Base-by-base conservation (phyloP, 2,113 vertebrate genomes). In the Ciconia maguari region DNA sequence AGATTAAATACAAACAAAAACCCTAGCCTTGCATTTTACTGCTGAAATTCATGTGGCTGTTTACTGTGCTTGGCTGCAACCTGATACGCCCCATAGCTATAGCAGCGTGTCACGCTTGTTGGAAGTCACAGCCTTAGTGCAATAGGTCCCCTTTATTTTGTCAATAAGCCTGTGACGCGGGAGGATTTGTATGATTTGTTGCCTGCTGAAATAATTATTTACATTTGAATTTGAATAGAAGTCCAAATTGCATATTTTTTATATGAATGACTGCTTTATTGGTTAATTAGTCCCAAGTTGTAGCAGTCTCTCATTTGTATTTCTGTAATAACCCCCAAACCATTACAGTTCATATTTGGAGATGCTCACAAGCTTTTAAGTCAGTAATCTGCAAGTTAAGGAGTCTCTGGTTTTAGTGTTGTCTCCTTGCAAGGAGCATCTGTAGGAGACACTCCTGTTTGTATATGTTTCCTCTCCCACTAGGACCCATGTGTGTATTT, bases 181-280 rank as follows among this genome's bases (percentile, higher is more conserved):
- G 74, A 84, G 61, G 57, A 72, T 91, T 91, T 94, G 74, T 76
- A 60, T 54, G 75, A 93, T 87, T 91, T 93, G 69, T 89, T 70
- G 46, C 90, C 64, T 41, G n/a, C 83, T 94, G 78, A 82, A 83
- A 83, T 65, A 88, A 90, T 91, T 92, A 51, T 87, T 80, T 82
- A 52, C 72, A 66, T 95, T 75, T 85, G 90, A 97, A 66, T 95
- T 75, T 85, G 90, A 97, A 93, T 77, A 60, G 88, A 91, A 87
- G 69, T 88, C 41, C 65, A 87, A 82, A 96, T 94, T 48, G 62
- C 54, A 1, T 79, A 48, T 29, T 92, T 94, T 82, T 83, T 20
- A 3, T 78, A 18, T 57, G 92, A 91, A 52, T 69, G 83, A 90
- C 76, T 21, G 48, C 72, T 91, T 96, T 89, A 94, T 87, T 64